These are phyloP conservation scores for Hydropsyche tenuis DNA, from an alignment of 1,140 invertebrate genomes.

Conservation along the genomic window DNA sequence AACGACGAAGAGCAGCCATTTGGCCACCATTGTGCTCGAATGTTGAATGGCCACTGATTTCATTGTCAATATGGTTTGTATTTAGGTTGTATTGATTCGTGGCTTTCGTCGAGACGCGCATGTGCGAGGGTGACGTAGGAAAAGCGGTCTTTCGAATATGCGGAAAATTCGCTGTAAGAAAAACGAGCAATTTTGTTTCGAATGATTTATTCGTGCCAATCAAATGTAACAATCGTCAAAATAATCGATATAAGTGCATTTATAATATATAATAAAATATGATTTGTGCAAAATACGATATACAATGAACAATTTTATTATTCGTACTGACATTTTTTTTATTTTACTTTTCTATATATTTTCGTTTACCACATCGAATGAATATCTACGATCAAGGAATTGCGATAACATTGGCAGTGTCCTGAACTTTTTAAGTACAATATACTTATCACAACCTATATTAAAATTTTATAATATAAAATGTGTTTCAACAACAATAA, in stretches of 20 bases:
- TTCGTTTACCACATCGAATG: not conserved
- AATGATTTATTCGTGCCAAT: too few relatives aligned
- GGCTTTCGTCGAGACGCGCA: not conserved
- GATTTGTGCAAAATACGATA: too few relatives aligned
- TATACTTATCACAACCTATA: too few relatives aligned
- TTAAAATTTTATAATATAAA: too few relatives aligned
- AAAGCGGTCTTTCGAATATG: not conserved
- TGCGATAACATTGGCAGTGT: not conserved
- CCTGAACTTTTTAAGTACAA: not conserved
- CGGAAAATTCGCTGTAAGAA: not conserved
- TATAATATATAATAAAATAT: too few relatives aligned
- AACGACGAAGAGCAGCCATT: conserved; percentile 23
- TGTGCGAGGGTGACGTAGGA: not conserved
- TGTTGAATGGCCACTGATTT: conserved; percentile 7
- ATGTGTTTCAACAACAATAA: too few relatives aligned
- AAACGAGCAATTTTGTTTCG: too few relatives aligned
- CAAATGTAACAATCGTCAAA: too few relatives aligned
- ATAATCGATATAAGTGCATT: too few relatives aligned
- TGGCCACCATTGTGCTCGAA: conserved; percentile 34
- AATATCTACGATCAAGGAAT: not conserved
- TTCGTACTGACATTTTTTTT: too few relatives aligned
- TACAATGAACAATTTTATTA: too few relatives aligned
- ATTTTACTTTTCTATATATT: too few relatives aligned
- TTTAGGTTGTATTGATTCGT: conserved; percentile 21
- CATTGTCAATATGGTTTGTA: not conserved